Evolutionary conservation across 2,113 vertebrate genomes (phyloP), one percentile per base, ranked within the genome.

Genomic region (Polypterus senegalus): DNA sequence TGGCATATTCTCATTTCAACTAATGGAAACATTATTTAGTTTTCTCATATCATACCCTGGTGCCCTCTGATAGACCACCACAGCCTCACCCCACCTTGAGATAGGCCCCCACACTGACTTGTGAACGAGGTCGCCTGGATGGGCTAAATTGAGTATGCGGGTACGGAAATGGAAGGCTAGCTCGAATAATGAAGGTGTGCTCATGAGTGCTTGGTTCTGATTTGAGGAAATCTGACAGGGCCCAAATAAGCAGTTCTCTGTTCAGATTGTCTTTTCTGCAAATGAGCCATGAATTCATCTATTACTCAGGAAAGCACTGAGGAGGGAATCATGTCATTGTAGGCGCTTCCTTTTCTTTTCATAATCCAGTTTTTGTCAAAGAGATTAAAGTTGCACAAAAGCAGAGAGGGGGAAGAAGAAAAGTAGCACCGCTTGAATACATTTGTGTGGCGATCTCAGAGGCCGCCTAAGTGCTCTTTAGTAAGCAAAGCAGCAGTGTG

Each of bases 271-370:
- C 73, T 66, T 77, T 82, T 80, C 70, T 69, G 78, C 70, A 79
- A 87, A 83, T 76, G 79, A 85, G 76, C 79, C 81, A 82, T 78
- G 83, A 83, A 81, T 82, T 83, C 77, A 65, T 67, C 66, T 76
- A 76, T 84, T 85, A 87, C 80, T 77, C 78, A 79, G 62, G 5
- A 60, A 62, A 70, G 61, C 56, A 68, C 85, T 74, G 68, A 73
- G 52, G 70, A 9, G 60, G 59, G 59, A 11, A 9, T 43, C 11
- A 27, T 49, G 11, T 11, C 69, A 81, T 83, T 84, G 78, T 82
- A 69, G 66, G 78, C 63, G 63, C 74, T 85, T 85, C 81, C 82
- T 80, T 83, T 85, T 79, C 76, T 76, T 77, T 79, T 77, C 70
- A 63, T 77, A 78, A 80, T 77, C 75, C 69, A 59, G 66, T 67